Evolutionary conservation across 2,797 vertebrate genomes (phyloP), one percentile per base, ranked within the genome.

Genomic region (Lagodon rhomboides): DNA sequence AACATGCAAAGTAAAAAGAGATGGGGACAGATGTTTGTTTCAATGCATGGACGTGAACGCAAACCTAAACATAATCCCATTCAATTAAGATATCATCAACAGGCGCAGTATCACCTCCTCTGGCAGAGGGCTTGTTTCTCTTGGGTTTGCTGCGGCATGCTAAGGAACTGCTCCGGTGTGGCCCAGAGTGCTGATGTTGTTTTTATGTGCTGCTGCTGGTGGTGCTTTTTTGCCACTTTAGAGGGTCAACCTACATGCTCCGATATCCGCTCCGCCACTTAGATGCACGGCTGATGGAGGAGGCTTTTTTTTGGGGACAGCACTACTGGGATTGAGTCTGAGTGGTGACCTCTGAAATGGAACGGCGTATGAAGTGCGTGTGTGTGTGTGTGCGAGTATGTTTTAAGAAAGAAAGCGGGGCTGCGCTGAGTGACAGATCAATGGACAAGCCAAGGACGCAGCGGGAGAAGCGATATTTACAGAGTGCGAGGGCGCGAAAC

Each of bases 261-360:
- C 49, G 85, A 90, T 85, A 84, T 90, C 85, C 76, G 74, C 80
- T 90, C 77, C 59, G 61, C 79, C 77, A 84, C 85, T 89, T 88
- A 82, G 80, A 84, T 75, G 86, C 81, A 80, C 81, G 70, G 4
- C 80, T 89, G 88, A 92, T 86, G 83, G 87, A 75, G 80, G 82
- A 88, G 88, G 86, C 84, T 88, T 92, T 93, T 92, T 11, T 38
- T 38, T 85, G 87, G 83, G 94, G 91, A 90, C 89, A 87, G 89
- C 65, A 47, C 93, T 70, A 63, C 80, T 85, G 91, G 92, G 92
- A 93, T 75, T 83, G 74, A 54, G 71, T 78, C 77, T 69, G 82
- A 89, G 83, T 70, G 81, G 86, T 90, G 83, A 82, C 88, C 81
- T 85, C 85, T 91, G 78, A 92, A 90, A 91, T 84, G 83, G 87